Evolutionary conservation across 2,113 vertebrate genomes (phyloP).

Genomic region (Rhombomys opimus): DNA sequence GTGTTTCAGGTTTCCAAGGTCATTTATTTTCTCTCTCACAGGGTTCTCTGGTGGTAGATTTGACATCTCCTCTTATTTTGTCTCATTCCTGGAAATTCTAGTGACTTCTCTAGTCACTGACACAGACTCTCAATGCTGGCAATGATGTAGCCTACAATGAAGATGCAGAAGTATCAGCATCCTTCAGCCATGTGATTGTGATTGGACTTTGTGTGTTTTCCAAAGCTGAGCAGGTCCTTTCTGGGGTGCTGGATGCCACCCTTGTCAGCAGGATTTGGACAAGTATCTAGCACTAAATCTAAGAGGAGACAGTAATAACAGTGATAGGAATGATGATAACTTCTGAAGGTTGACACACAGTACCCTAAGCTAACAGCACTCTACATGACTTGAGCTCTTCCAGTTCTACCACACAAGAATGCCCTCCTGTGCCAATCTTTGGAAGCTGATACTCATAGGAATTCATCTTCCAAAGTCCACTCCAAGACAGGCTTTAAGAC

Average conservation of each 20-base stretch:
- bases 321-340: background rate
- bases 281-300: background rate
- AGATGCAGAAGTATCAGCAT: too few species aligned
- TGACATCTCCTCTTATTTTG: background rate
- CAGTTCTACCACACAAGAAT: background rate
- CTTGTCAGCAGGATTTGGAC: background rate
- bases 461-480: constrained; percentile 3
- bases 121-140: background rate
- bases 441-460: background rate
- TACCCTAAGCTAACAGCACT: background rate
- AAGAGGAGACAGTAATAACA: background rate
- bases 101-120: background rate
- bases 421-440: background rate
- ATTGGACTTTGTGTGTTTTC: background rate
- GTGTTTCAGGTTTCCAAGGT: background rate
- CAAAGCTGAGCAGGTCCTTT: background rate
- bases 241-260: background rate
- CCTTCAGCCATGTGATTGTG: background rate
- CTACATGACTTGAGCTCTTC: background rate
- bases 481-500: background rate
- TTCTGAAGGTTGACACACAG: background rate
- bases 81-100: constrained; percentile 55
- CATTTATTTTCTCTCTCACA: background rate
- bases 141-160: background rate
- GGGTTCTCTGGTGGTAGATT: background rate